Evolutionary conservation across 64 coral and sea anemone species (phyloP).

Genomic region (Actinia equina): DNA sequence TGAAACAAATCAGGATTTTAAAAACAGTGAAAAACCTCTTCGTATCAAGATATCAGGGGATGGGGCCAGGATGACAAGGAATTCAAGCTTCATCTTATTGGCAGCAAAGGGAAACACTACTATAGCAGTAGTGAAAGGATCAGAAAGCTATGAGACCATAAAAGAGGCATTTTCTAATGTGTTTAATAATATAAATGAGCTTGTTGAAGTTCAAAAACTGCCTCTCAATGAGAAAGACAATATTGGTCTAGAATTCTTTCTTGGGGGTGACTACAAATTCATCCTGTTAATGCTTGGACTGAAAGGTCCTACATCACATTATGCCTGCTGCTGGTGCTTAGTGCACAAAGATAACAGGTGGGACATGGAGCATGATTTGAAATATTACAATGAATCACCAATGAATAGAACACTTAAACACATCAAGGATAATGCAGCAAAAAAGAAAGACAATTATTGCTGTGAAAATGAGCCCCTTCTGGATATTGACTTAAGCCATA

Average conservation of each 20-base stretch:
- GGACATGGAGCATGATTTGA: constrained; percentile 8
- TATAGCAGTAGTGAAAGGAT: constrained; percentile 20
- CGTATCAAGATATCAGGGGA: constrained; percentile 20
- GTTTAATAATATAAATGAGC: constrained; percentile 18
- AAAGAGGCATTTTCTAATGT: constrained; percentile 24
- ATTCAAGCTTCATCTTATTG: constrained; percentile 38
- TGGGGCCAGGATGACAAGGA: too few species aligned
- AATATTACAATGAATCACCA: neutral
- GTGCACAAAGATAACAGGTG: constrained; percentile 27
- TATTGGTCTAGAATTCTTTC: constrained; percentile 25
- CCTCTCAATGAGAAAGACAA: neutral
- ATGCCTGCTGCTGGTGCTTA: constrained; percentile 26
- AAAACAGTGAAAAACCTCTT: neutral
- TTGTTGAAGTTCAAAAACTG: neutral
- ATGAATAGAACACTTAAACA: neutral
- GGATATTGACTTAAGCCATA: constrained; percentile 10
- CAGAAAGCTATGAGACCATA: constrained; percentile 38
- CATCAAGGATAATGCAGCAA: neutral
- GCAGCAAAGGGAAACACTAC: constrained; percentile 10
- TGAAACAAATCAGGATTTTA: neutral
- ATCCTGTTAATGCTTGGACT: constrained; percentile 23
- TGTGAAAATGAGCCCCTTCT: constrained; percentile 29
- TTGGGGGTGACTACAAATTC: constrained; percentile 50
- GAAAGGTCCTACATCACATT: constrained; percentile 32
- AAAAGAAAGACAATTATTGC: too few species aligned